phyloP scores from a whole-genome alignment of 2,888 invertebrate species.

The Pristionchus fissidentatus region DNA sequence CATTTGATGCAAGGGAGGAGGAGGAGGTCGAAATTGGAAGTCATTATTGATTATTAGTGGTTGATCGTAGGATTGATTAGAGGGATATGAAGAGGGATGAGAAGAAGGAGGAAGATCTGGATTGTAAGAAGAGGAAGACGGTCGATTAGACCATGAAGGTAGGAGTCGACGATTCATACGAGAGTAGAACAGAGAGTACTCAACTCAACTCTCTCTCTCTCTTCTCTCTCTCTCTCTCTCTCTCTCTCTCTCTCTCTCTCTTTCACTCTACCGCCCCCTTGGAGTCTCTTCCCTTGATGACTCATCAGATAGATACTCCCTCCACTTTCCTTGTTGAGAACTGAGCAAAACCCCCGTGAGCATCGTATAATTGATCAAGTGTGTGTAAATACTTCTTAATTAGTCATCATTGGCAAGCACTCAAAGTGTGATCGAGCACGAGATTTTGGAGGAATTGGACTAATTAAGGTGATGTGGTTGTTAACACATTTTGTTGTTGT shows the following conservation, averaged over 20 bases:
- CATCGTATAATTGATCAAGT: neutral
- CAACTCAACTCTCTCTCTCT: constrained; percentile 6
- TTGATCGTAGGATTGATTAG: neutral
- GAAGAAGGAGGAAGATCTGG: neutral
- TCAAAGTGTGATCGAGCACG: too few species aligned
- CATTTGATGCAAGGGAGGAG: constrained; percentile 12
- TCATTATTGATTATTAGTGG: constrained; percentile 20
- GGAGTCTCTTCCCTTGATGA: constrained; percentile 19
- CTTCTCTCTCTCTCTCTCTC: too few species aligned
- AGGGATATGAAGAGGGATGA: constrained; percentile 1
- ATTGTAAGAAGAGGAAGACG: neutral
- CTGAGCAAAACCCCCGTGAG: neutral
- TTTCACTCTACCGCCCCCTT: constrained; percentile 18
- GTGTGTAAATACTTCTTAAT: constrained; percentile 1
- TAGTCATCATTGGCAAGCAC: neutral
- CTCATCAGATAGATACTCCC: constrained; percentile 30
- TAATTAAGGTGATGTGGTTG: neutral
- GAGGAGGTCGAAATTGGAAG: constrained; percentile 43
- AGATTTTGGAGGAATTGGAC: too few species aligned
- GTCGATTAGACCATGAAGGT: constrained; percentile 14
- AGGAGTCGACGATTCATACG: constrained; percentile 41
- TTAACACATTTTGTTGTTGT: too few species aligned
- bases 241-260: too few species aligned
- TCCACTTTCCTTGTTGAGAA: constrained; percentile 24
- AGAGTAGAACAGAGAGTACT: neutral